Evolutionary conservation across 2,888 invertebrate genomes (phyloP).

Genomic region (Tipula lateralis): DNA sequence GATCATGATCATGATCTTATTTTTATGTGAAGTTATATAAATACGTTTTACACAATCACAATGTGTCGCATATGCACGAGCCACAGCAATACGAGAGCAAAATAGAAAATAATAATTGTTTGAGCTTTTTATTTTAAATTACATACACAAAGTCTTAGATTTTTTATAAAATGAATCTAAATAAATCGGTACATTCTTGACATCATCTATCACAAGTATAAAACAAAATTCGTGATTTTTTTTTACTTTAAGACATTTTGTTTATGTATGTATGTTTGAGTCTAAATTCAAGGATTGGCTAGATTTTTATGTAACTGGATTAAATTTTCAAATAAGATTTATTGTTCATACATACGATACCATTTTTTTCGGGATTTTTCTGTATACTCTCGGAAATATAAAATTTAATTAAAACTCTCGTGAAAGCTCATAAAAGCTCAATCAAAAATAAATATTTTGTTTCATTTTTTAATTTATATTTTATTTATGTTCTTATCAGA

Average conservation of each 20-base stretch:
- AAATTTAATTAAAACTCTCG: background rate
- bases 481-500: background rate
- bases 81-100: background rate
- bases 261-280: background rate
- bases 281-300: background rate
- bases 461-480: background rate
- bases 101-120: background rate
- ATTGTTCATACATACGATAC: background rate
- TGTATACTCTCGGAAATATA: background rate
- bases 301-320: background rate
- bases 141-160: slow-evolving; percentile 3
- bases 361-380: background rate
- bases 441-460: background rate
- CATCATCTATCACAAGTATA: slow-evolving; percentile 3
- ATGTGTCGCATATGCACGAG: background rate
- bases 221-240: background rate
- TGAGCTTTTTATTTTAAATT: background rate
- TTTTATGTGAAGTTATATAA: background rate
- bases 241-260: background rate
- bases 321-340: background rate
- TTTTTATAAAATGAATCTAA: background rate
- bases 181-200: background rate
- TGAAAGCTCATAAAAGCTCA: background rate
- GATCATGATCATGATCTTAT: slow-evolving; percentile 19
- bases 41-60: background rate